These are phyloP conservation scores for Cardiocondyla obscurior DNA, from an alignment of 1,140 invertebrate genomes.

Conservation along the genomic window DNA sequence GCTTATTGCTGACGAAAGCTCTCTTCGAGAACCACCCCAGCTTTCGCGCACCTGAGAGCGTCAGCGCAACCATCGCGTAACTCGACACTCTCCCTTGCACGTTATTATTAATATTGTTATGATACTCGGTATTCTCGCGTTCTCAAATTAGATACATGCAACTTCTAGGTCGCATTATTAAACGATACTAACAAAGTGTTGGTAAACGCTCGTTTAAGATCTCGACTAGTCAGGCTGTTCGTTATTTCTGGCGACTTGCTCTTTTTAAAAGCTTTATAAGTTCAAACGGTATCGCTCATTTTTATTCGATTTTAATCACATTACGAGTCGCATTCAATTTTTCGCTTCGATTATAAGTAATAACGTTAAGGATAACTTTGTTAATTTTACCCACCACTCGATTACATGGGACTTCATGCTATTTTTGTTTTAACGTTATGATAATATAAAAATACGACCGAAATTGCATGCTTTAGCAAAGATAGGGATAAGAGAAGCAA, in stretches of 20 bases:
- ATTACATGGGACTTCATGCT: neutral
- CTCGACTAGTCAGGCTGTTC: neutral
- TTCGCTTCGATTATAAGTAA: neutral
- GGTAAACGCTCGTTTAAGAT: neutral
- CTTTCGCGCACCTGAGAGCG: neutral
- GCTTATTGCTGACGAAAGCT: conserved; percentile 41
- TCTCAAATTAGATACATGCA: conserved; percentile 16
- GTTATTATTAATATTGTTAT: conserved; percentile 28
- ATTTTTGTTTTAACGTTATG: neutral
- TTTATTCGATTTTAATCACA: neutral
- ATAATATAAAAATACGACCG: neutral
- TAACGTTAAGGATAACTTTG: neutral
- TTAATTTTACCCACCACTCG: neutral
- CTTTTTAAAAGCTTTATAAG: neutral
- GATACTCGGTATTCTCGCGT: neutral
- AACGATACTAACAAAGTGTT: neutral
- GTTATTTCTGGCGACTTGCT: neutral
- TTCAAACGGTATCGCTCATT: neutral
- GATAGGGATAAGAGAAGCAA: neutral
- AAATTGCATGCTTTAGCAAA: neutral
- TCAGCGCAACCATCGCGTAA: neutral
- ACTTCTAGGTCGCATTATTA: neutral
- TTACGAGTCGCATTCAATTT: neutral
- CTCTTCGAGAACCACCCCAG: neutral
- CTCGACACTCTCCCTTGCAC: neutral